phyloP scores from a whole-genome alignment of 2,888 invertebrate genomes.

The Poecilobothrus nobilitatus region DNA sequence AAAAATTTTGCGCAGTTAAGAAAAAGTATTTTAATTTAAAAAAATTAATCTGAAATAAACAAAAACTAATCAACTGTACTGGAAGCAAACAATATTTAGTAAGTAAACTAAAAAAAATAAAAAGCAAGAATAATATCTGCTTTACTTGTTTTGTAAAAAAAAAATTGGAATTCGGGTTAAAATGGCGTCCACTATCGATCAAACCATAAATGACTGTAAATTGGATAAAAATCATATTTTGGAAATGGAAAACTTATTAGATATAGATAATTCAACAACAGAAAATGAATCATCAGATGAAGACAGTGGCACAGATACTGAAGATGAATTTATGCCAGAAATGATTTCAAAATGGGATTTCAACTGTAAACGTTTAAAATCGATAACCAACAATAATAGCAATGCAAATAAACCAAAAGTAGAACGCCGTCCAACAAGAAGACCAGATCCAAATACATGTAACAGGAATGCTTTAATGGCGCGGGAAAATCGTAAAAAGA shows the following conservation, averaged over 20 bases:
- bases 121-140: slow-evolving; percentile 1
- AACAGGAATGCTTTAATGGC: slow-evolving; percentile 54
- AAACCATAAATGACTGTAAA: neutral
- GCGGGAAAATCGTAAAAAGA: slow-evolving; percentile 52
- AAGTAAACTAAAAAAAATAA: neutral
- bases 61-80: no score
- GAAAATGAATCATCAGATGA: neutral
- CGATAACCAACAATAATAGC: neutral
- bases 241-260: neutral
- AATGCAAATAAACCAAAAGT: neutral
- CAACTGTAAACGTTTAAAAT: neutral
- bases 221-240: neutral
- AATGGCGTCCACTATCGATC: neutral
- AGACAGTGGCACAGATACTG: neutral
- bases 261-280: neutral
- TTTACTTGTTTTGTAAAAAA: neutral
- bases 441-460: slow-evolving; percentile 39
- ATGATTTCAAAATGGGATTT: neutral
- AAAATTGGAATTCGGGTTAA: neutral
- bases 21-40: neutral
- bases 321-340: neutral
- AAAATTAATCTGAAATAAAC: no score
- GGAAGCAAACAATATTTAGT: neutral
- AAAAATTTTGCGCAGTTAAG: neutral
- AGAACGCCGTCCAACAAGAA: slow-evolving; percentile 31